Percentiles rank a stretch among this genome's conserved stretches.
Evolutionary conservation across 2,888 invertebrate genomes (phyloP).

Genomic region (Conistra vaccinii): DNA sequence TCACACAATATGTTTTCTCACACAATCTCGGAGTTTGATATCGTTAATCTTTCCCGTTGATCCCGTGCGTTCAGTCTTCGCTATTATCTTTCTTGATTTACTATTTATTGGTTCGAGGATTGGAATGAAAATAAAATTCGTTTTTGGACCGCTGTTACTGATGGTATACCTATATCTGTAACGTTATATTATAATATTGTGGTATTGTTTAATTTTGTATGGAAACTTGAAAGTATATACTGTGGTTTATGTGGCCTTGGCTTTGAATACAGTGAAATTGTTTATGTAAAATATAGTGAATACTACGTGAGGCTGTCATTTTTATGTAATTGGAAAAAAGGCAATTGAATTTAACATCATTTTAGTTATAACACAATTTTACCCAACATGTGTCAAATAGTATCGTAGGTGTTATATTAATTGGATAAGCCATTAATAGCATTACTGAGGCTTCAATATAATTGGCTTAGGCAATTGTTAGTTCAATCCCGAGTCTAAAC

Average conservation of each 20-base stretch:
- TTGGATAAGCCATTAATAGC: constrained; percentile 23
- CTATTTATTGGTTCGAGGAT: constrained; percentile 67
- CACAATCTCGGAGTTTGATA: background rate
- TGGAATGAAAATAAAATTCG: constrained; percentile 75
- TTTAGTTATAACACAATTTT: too few species aligned
- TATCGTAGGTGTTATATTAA: constrained; percentile 1
- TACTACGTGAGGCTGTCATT: too few species aligned
- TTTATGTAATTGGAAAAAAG: too few species aligned
- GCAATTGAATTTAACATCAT: background rate
- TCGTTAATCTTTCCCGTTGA: constrained; percentile 47
- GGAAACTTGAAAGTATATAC: background rate
- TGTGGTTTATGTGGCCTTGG: background rate
- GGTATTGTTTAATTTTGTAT: constrained; percentile 38
- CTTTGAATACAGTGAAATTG: too few species aligned
- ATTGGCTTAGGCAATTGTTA: constrained; percentile 13
- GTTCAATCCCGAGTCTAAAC: background rate
- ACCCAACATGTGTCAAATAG: background rate
- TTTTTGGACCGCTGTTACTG: constrained; percentile 67
- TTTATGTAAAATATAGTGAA: too few species aligned
- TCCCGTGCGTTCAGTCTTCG: constrained; percentile 72
- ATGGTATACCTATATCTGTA: constrained; percentile 57
- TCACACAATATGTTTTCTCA: background rate
- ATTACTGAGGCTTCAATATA: constrained; percentile 31
- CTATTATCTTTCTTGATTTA: constrained; percentile 66
- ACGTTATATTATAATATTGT: constrained; percentile 14